These are phyloP conservation scores for Notocelia uddmanniana DNA, from an alignment of 2,888 invertebrate genomes.

Conservation along the genomic window DNA sequence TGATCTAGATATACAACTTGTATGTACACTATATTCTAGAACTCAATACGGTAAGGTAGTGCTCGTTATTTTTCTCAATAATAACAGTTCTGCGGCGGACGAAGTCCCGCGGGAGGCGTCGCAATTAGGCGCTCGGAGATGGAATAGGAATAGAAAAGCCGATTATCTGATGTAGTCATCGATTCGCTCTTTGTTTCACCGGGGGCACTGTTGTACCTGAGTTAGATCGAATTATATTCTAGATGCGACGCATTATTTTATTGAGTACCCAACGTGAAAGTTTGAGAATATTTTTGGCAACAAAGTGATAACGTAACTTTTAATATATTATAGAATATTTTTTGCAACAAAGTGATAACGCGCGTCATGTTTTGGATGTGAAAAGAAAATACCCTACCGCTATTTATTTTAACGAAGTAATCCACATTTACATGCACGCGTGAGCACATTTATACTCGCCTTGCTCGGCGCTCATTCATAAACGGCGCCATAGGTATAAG, in stretches of 20 bases:
- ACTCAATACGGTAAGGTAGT: constrained; percentile 6
- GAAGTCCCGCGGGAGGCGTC: constrained; percentile 54
- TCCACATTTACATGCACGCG: too few species aligned
- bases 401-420: too few species aligned
- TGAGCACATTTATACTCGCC: too few species aligned
- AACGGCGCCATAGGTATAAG: too few species aligned
- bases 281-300: too few species aligned
- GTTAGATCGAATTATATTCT: background rate
- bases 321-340: too few species aligned
- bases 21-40: constrained; percentile 8
- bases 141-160: constrained; percentile 67
- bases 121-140: constrained; percentile 61
- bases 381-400: too few species aligned
- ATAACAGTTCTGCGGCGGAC: constrained; percentile 47
- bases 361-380: too few species aligned
- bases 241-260: constrained; percentile 6
- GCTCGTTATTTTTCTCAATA: constrained; percentile 35
- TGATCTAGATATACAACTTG: background rate
- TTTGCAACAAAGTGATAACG: too few species aligned
- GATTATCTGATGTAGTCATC: constrained; percentile 59
- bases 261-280: too few species aligned
- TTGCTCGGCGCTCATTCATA: too few species aligned
- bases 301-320: too few species aligned
- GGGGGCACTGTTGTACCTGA: constrained; percentile 42
- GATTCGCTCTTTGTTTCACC: constrained; percentile 49